phyloP scores from a whole-genome alignment of 2,888 invertebrate genomes.

The Diadromus collaris region DNA sequence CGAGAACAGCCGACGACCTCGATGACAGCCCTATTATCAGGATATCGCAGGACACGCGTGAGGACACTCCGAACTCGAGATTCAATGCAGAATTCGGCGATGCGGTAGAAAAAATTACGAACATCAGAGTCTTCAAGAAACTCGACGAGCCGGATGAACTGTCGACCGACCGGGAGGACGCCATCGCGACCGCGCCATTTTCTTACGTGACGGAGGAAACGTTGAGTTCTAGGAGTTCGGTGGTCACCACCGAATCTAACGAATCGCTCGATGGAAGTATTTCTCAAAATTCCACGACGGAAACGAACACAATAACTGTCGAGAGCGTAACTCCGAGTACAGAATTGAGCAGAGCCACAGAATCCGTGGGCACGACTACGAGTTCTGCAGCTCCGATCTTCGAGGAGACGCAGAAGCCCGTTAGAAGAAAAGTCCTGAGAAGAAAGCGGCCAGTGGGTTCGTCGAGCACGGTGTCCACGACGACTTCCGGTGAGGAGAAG shows the following conservation, averaged over 20 bases:
- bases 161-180: not conserved
- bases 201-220: slow-evolving; percentile 22
- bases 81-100: slow-evolving; percentile 49
- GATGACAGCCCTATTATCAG: slow-evolving; percentile 69
- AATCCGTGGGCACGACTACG: not conserved
- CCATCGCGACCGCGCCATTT: not conserved
- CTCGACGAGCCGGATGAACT: slow-evolving; percentile 43
- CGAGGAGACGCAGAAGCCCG: slow-evolving; percentile 51
- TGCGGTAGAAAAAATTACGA: slow-evolving; percentile 63
- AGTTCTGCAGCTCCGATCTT: slow-evolving; percentile 10
- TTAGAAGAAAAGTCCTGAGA: slow-evolving; percentile 67
- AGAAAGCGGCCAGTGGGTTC: slow-evolving; percentile 65
- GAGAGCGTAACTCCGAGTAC: slow-evolving; percentile 11
- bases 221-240: not conserved
- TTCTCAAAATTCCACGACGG: slow-evolving; percentile 24
- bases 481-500: slow-evolving; percentile 5
- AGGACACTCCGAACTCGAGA: slow-evolving; percentile 44
- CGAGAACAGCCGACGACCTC: slow-evolving; percentile 26
- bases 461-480: slow-evolving; percentile 47
- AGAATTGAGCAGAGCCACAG: not conserved
- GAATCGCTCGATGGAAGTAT: not conserved
- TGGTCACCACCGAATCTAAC: not conserved
- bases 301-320: slow-evolving; percentile 23
- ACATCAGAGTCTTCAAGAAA: slow-evolving; percentile 67
- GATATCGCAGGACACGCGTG: slow-evolving; percentile 62